phyloP scores from a whole-genome alignment of 2,113 vertebrate genomes.

The Sylvilagus bachmani region DNA sequence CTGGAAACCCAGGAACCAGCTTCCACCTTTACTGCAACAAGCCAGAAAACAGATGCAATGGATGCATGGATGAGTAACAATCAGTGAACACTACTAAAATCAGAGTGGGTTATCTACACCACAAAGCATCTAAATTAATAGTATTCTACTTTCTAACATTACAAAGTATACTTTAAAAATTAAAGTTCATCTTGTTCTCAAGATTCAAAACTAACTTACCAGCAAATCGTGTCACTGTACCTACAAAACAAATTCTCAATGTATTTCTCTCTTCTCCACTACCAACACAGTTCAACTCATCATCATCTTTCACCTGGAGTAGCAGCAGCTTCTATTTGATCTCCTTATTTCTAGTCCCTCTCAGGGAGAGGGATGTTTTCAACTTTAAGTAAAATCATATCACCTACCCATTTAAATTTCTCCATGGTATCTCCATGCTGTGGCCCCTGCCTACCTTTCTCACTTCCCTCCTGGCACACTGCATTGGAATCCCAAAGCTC shows the following conservation, averaged over 20 bases:
- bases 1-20: not conserved
- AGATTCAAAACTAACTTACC: constrained; percentile 11
- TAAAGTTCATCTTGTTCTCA: not conserved
- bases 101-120: not conserved
- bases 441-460: not conserved
- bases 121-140: not conserved
- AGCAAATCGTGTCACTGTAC: not conserved
- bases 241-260: not conserved
- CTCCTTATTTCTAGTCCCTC: not conserved
- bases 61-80: not conserved
- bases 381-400: not conserved
- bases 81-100: not conserved
- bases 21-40: not conserved
- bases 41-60: not conserved
- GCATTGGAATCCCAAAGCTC: not conserved
- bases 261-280: not conserved
- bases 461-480: not conserved
- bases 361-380: not conserved
- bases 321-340: not conserved
- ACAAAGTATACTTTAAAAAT: not conserved
- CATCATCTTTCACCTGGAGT: not conserved
- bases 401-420: not conserved
- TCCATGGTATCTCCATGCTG: not conserved
- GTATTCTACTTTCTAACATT: not conserved
- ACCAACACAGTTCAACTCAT: not conserved